Evolutionary conservation across 1,140 invertebrate genomes (phyloP), one percentile per base, ranked within the genome.

Genomic region (Drosophila mauritiana): DNA sequence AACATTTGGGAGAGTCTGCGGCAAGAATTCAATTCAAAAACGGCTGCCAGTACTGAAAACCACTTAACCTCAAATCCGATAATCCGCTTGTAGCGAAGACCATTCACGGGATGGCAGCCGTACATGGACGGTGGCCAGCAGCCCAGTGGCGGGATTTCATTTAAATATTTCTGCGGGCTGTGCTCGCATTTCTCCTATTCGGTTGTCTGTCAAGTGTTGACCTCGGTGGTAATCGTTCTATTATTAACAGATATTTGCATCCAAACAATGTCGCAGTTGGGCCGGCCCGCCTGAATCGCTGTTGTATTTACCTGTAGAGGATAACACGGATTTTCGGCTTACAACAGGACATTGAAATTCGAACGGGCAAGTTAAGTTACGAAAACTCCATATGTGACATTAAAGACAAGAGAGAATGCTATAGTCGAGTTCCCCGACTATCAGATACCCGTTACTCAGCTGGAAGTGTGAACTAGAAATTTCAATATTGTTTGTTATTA

Each of bases 51-150:
- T 65, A 46, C 48, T 64, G 61, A 77, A 89, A 83, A 78, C 77
- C 84, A 89, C 84, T 89, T 89, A 89, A 89, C 84, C 84, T 84
- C 77, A 89, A 89, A 89, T 88, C 80, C 84, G 75, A 84, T 89
- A 89, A 89, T 89, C 84, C 84, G 84, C 84, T 89, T 89, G 84
- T 89, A 88, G 78, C 75, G 73, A 84, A 74, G 77, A 72, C 74
- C 77, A 83, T 89, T 80, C 65, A 83, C 59, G 53, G 51, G 39
- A 25, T 42, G 65, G 46, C 67, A 51, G 70, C 55, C 68, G 62
- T 45, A 46, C 46, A 10, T 31, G 31, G 7, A 31, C 7, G 7
- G 31, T 31, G 31, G 31, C 2, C 31, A 8, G 31, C 31, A 31
- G 31, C 31, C 31, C 31, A 31, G 7, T 31, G 31, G 31, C 31